Percentiles rank a stretch among this genome's conserved stretches.
These are phyloP conservation scores for Centropristis striata DNA, from an alignment of 2,113 vertebrate genomes.

Conservation along the genomic window DNA sequence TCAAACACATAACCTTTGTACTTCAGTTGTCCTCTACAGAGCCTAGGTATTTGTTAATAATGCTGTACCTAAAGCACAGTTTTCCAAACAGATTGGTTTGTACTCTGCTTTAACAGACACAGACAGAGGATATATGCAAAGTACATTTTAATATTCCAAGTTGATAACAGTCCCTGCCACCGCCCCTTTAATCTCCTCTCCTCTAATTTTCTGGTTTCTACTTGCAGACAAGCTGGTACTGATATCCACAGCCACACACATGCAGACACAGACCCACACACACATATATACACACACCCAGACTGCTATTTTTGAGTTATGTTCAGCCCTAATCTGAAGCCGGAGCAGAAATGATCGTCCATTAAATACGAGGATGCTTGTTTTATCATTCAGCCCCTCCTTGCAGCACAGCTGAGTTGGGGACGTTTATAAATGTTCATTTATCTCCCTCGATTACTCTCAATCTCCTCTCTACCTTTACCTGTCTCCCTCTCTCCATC, in stretches of 20 bases:
- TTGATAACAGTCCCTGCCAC: neutral
- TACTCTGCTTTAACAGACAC: neutral
- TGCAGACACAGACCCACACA: neutral
- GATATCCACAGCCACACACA: neutral
- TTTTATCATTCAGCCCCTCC: constrained; percentile 41
- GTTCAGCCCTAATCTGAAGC: constrained; percentile 25
- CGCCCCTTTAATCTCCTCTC: constrained; percentile 9
- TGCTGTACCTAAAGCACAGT: neutral
- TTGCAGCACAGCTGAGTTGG: neutral
- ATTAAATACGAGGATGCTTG: constrained; percentile 45
- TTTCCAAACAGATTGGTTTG: neutral
- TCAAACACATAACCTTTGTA: neutral
- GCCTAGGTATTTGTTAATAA: neutral
- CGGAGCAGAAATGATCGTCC: constrained; percentile 33
- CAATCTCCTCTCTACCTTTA: constrained; percentile 29
- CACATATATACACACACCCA: constrained; percentile 2
- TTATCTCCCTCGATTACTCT: constrained; percentile 52
- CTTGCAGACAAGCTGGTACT: constrained; percentile 19
- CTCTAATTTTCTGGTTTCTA: constrained; percentile 4
- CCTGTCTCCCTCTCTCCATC: constrained; percentile 13
- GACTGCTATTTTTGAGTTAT: constrained; percentile 25
- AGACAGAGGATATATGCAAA: neutral
- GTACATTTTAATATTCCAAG: constrained; percentile 1
- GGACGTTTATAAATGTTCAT: constrained; percentile 27
- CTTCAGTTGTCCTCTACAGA: neutral